Evolutionary conservation across 1,140 invertebrate genomes (phyloP), one percentile per base, ranked within the genome.

Genomic region (Drosophila lacteicornis): DNA sequence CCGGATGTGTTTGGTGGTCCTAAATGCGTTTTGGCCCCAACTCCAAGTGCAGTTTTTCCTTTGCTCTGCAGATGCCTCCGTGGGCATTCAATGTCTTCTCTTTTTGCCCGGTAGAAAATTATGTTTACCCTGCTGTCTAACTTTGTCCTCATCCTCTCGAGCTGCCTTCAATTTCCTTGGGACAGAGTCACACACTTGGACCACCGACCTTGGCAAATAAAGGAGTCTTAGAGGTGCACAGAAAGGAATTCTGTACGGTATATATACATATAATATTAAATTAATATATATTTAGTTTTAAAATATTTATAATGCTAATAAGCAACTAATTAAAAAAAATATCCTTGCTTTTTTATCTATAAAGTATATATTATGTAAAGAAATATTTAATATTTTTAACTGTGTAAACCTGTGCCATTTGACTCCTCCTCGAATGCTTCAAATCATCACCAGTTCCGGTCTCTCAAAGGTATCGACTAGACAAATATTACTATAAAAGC

Each of bases 51-150:
- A 59, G 11, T 49, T 63, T 30, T 50, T 36, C 22, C 12, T 17
- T n/a, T 47, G 49, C 43, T 62, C 57, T 12, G 50, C 12, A 13
- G 50, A 13, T 53, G 30, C 17, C 36, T 36, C 45, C 46, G 43
- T 43, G 62, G 69, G 50, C 69, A 59, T 33, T 51, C n/a, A 69
- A 73, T 73, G 53, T 73, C 60, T 66, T 58, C 66, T 49, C 66
- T 60, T 74, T 66, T 61, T 66, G 77, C 51, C 51, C 51, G 59
- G 56, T 49, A 83, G 58, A 68, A 86, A 82, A 86, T 82, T 78
- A 86, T 86, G 79, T 86, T 87, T 87, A 86, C 79, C 77, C 75
- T 76, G 68, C 75, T 75, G 49, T 82, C 66, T 82, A 71, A 82
- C 77, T 75, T 82, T 49, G 58, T 58, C 42, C 82, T 66, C 57